Percentiles rank a stretch among this genome's conserved stretches.
These are phyloP conservation scores for Sitta europaea DNA, from an alignment of 2,113 vertebrate species.

Conservation along the genomic window DNA sequence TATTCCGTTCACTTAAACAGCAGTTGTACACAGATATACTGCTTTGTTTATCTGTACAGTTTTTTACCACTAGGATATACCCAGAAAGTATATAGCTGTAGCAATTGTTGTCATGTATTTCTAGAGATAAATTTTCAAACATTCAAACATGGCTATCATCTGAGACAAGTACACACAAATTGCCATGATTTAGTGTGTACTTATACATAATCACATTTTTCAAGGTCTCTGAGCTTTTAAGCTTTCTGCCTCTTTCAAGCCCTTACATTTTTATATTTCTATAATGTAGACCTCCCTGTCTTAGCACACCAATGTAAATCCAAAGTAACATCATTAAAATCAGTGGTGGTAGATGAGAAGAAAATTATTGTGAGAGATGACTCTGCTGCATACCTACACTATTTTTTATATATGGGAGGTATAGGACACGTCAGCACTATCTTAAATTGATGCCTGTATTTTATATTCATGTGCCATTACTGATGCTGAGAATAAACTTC, in stretches of 20 bases:
- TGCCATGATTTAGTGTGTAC: not conserved
- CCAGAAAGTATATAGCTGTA: not conserved
- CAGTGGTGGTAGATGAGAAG: not conserved
- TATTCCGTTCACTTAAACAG: not conserved
- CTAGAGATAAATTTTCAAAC: not conserved
- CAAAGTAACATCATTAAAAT: conserved; percentile 27
- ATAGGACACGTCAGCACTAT: not conserved
- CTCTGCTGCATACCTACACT: not conserved
- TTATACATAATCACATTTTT: conserved; percentile 18
- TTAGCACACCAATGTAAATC: not conserved
- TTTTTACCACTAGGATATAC: conserved; percentile 5
- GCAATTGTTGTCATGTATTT: conserved; percentile 13
- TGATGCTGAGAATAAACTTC: not conserved
- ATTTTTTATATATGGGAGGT: not conserved
- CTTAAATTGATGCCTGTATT: not conserved
- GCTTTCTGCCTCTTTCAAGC: not conserved
- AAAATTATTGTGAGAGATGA: not conserved
- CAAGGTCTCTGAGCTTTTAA: not conserved
- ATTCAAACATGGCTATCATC: not conserved
- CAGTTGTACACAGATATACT: conserved; percentile 23
- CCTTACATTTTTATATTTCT: not conserved
- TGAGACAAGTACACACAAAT: conserved; percentile 24
- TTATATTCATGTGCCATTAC: not conserved
- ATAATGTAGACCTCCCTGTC: not conserved
- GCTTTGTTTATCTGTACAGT: conserved; percentile 8